phyloP scores from a whole-genome alignment of 2,113 vertebrate genomes.

The Pheucticus melanocephalus region DNA sequence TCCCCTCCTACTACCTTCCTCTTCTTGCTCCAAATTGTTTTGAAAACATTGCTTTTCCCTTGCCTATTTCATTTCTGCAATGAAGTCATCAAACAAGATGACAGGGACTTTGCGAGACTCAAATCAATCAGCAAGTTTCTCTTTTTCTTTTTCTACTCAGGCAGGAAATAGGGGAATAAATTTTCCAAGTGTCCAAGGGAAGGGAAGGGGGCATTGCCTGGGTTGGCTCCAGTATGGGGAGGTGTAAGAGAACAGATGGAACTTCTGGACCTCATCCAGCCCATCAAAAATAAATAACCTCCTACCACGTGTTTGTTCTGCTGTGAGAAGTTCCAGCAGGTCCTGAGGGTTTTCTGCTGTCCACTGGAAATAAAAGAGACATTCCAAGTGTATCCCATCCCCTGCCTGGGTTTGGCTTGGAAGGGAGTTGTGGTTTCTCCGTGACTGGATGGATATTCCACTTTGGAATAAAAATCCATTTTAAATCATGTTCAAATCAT shows the following conservation, averaged over 20 bases:
- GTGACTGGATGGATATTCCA: background rate
- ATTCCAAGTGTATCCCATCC: background rate
- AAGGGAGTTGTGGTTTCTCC: background rate
- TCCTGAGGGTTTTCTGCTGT: background rate
- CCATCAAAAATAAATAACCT: background rate
- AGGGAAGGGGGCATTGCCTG: background rate
- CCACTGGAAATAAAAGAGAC: background rate
- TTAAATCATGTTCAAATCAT: accelerated
- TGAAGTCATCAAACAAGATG: constrained; percentile 75
- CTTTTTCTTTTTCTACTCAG: constrained; percentile 18
- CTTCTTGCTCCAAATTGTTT: constrained; percentile 69
- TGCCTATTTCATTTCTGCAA: constrained; percentile 70
- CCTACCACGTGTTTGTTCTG: background rate
- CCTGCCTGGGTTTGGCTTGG: background rate
- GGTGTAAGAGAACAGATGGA: background rate
- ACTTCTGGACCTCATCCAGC: background rate
- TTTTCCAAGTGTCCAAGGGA: constrained; percentile 31
- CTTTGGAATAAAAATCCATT: background rate
- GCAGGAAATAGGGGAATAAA: constrained; percentile 63
- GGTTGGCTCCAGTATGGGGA: background rate
- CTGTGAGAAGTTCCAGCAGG: background rate
- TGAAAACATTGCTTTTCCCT: constrained; percentile 69
- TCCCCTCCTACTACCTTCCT: constrained; percentile 56
- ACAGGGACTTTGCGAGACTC: constrained; percentile 60
- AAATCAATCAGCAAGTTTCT: constrained; percentile 66